These are phyloP conservation scores for Pygmarrhopalites habei DNA, from an alignment of 1,140 invertebrate species.

Conservation along the genomic window DNA sequence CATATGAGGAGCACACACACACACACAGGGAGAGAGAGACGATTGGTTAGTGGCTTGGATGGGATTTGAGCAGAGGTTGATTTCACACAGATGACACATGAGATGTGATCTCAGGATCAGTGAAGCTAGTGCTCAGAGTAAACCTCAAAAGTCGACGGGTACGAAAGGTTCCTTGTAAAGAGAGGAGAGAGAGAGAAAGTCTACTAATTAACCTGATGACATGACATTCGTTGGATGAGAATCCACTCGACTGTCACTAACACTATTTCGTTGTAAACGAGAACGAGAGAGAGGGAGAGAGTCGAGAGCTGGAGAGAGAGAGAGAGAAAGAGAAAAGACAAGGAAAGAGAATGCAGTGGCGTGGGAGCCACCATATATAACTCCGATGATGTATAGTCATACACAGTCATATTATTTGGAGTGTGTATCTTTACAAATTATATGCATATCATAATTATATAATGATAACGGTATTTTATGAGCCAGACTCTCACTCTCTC, in stretches of 20 bases:
- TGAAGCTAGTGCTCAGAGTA: neutral
- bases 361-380: no score
- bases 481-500: no score
- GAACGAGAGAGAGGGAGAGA: neutral
- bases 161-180: no score
- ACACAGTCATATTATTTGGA: no score
- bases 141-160: neutral
- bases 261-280: neutral
- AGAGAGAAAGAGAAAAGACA: neutral
- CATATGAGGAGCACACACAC: no score
- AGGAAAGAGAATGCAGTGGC: neutral
- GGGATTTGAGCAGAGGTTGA: neutral
- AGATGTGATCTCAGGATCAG: constrained; percentile 3
- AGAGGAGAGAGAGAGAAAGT: constrained; percentile 11
- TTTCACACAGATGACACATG: constrained; percentile 6
- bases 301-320: no score
- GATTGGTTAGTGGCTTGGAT: no score
- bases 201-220: constrained; percentile 15
- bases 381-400: no score
- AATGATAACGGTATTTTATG: no score
- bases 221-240: constrained; percentile 2
- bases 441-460: no score
- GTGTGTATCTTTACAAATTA: no score
- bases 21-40: no score
- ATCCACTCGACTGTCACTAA: constrained; percentile 12